phyloP scores from a whole-genome alignment of 2,797 vertebrate species.

The Trachops cirrhosus region DNA sequence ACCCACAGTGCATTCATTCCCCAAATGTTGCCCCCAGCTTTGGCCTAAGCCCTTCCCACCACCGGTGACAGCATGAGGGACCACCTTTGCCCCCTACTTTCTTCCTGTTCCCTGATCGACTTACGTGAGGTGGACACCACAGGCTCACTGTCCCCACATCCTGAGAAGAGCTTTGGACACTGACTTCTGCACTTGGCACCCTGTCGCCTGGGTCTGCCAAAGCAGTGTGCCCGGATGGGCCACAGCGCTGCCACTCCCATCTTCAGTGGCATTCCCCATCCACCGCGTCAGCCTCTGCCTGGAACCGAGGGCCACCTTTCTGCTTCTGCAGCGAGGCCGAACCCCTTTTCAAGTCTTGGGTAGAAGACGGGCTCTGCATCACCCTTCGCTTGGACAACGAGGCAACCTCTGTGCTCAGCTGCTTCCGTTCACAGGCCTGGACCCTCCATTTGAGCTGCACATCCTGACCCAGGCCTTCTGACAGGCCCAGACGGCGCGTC shows the following conservation, averaged over 20 bases:
- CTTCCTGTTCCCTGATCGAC: neutral
- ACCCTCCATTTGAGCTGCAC: neutral
- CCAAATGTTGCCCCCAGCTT: neutral
- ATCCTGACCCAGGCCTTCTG: neutral
- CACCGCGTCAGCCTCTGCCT: slow-evolving; percentile 14
- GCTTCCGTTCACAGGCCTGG: neutral
- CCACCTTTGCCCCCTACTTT: neutral
- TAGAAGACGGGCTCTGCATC: neutral
- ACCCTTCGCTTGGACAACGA: slow-evolving; percentile 22
- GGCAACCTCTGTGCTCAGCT: neutral
- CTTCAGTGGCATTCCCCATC: neutral
- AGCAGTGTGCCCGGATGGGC: neutral
- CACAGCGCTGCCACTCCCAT: too few relatives aligned
- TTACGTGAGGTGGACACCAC: neutral
- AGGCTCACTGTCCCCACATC: neutral
- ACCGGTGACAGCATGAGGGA: fast-evolving
- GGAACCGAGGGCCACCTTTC: neutral
- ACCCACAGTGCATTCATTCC: neutral
- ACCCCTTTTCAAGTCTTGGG: neutral
- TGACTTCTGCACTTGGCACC: neutral
- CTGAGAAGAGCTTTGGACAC: neutral
- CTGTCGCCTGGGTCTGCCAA: neutral
- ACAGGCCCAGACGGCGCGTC: neutral
- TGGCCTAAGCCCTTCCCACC: neutral
- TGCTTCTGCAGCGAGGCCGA: slow-evolving; percentile 30